These are phyloP conservation scores for Drosophila monieri DNA, from an alignment of 2,888 invertebrate genomes.

Conservation along the genomic window DNA sequence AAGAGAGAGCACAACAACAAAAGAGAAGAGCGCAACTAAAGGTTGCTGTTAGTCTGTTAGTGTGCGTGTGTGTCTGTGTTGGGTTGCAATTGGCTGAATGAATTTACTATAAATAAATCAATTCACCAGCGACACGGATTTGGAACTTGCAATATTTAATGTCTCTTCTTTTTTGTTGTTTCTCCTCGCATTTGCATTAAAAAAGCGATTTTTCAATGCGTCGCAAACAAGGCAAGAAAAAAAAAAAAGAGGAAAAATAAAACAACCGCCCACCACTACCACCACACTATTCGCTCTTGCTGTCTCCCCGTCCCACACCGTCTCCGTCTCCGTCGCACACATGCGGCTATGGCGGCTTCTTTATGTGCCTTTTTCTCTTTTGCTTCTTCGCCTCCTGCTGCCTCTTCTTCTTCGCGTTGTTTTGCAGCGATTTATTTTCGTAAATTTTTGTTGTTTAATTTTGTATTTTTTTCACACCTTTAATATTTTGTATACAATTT, in stretches of 20 bases:
- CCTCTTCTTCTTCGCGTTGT: slow-evolving; percentile 19
- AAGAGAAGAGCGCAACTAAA: slow-evolving; percentile 42
- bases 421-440: slow-evolving; percentile 16
- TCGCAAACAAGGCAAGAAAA: slow-evolving; percentile 16
- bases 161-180: background rate
- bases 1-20: slow-evolving; percentile 33
- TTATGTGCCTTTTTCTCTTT: slow-evolving; percentile 34
- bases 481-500: background rate
- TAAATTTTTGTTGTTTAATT: slow-evolving; percentile 13
- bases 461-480: slow-evolving; percentile 18
- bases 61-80: slow-evolving; percentile 21
- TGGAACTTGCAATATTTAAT: background rate
- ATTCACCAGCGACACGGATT: background rate
- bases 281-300: slow-evolving; percentile 40
- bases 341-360: slow-evolving; percentile 39
- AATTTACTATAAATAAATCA: slow-evolving; percentile 5
- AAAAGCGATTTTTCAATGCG: slow-evolving; percentile 52
- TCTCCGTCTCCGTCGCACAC: slow-evolving; percentile 29
- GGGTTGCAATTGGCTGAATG: slow-evolving; percentile 17
- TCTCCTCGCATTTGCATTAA: slow-evolving; percentile 1
- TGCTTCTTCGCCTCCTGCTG: slow-evolving; percentile 12
- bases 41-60: slow-evolving; percentile 31
- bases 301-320: slow-evolving; percentile 6
- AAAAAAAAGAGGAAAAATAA: slow-evolving; percentile 3
- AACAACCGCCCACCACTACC: slow-evolving; percentile 47